Conservation (phyloP, 2,797 vertebrate genomes). For the Sebastes hubbsi region DNA sequence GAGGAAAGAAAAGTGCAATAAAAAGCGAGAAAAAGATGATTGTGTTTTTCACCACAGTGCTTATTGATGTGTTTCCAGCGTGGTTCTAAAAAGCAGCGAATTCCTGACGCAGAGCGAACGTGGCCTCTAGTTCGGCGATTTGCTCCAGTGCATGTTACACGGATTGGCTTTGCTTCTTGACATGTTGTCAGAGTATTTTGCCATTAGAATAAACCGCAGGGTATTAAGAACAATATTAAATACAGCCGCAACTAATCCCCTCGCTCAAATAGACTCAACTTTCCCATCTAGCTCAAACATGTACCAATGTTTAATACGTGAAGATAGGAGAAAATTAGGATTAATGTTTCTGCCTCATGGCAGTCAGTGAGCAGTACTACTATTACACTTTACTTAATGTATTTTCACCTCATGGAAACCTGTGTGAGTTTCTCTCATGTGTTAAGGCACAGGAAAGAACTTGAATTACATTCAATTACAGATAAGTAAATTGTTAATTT, state of each 20-base stretch:
- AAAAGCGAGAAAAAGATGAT: slow-evolving; percentile 13
- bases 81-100: slow-evolving; percentile 32
- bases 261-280: slow-evolving; percentile 54
- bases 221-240: slow-evolving; percentile 70
- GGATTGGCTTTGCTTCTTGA: slow-evolving; percentile 46
- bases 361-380: neutral
- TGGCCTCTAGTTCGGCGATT: slow-evolving; percentile 32
- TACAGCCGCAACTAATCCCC: slow-evolving; percentile 60
- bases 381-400: slow-evolving; percentile 30
- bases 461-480: neutral
- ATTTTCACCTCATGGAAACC: slow-evolving; percentile 2
- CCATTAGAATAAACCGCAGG: slow-evolving; percentile 59
- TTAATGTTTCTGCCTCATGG: slow-evolving; percentile 52
- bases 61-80: slow-evolving; percentile 60
- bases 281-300: slow-evolving; percentile 47
- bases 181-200: slow-evolving; percentile 45
- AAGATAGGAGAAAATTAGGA: slow-evolving; percentile 48
- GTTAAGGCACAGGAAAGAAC: neutral
- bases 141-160: slow-evolving; percentile 38
- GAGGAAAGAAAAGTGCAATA: slow-evolving; percentile 14
- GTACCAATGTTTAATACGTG: slow-evolving; percentile 42
- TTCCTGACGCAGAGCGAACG: slow-evolving; percentile 32
- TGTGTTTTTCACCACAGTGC: slow-evolving; percentile 36
- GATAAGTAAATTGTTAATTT: neutral
- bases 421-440: neutral